Evolutionary conservation across 2,888 invertebrate species (phyloP).

Genomic region (Agrochola litura): DNA sequence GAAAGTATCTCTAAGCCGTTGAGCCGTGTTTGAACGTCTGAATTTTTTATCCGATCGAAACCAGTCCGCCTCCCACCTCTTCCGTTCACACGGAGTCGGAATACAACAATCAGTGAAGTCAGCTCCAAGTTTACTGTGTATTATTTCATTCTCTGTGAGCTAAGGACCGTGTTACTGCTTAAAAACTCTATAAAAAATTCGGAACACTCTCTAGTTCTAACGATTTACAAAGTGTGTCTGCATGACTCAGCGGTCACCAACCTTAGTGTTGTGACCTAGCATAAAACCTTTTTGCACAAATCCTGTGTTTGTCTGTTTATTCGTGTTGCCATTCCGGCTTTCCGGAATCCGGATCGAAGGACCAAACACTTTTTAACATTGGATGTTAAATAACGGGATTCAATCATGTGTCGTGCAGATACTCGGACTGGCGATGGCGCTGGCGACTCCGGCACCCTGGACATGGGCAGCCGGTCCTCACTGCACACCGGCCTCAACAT

Average conservation of each 20-base stretch:
- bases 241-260: slow-evolving; percentile 23
- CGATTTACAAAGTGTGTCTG: slow-evolving; percentile 8
- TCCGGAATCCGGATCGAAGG: slow-evolving; percentile 31
- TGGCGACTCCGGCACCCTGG: slow-evolving; percentile 87
- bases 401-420: slow-evolving; percentile 72
- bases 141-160: slow-evolving; percentile 20
- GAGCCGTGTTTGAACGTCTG: slow-evolving; percentile 31
- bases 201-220: neutral
- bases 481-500: slow-evolving; percentile 89
- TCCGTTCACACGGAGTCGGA: slow-evolving; percentile 28
- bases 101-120: slow-evolving; percentile 36
- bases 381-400: slow-evolving; percentile 16
- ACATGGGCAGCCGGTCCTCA: slow-evolving; percentile 92
- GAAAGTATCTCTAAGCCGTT: slow-evolving; percentile 46
- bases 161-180: neutral
- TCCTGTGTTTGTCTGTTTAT: neutral
- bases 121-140: slow-evolving; percentile 16
- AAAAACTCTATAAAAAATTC: slow-evolving; percentile 2
- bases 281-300: slow-evolving; percentile 18
- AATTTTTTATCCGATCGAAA: slow-evolving; percentile 50
- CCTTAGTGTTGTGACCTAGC: slow-evolving; percentile 13
- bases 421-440: slow-evolving; percentile 82
- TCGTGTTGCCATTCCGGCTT: neutral
- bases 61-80: slow-evolving; percentile 52
- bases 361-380: neutral